phyloP scores from a whole-genome alignment of 1,140 invertebrate species.

The Papilio polyxenes region DNA sequence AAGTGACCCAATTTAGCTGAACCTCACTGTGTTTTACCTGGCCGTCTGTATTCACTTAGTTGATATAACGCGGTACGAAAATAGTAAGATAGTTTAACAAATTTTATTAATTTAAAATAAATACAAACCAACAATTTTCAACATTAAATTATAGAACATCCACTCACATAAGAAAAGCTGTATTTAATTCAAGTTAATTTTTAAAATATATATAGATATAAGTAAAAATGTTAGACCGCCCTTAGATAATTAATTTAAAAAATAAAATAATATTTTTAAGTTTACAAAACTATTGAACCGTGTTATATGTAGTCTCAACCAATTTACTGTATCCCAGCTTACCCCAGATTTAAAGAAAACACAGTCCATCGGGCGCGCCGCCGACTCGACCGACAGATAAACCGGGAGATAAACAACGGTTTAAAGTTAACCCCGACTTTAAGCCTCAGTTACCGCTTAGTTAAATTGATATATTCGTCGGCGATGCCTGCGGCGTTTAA shows the following conservation, averaged over 20 bases:
- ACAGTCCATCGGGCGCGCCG: conserved; percentile 35
- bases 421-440: conserved; percentile 38
- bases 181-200: too few species aligned
- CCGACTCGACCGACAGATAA: conserved; percentile 30
- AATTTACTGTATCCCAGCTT: conserved; percentile 44
- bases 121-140: too few species aligned
- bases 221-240: too few species aligned
- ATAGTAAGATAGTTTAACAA: background rate
- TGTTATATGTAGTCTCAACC: conserved; percentile 26
- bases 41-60: conserved; percentile 33
- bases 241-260: background rate
- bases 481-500: conserved; percentile 29
- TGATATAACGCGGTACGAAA: conserved; percentile 32
- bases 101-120: background rate
- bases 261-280: background rate
- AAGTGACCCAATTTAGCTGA: conserved; percentile 35
- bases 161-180: too few species aligned
- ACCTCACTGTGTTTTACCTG: conserved; percentile 28
- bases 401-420: conserved; percentile 38
- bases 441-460: conserved; percentile 33
- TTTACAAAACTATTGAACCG: conserved; percentile 26
- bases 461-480: conserved; percentile 38
- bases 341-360: conserved; percentile 51
- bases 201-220: too few species aligned
- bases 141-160: too few species aligned